Evolutionary conservation across 2,113 vertebrate species (phyloP), one percentile per base, ranked within the genome.

Genomic region (Pitta sordida): DNA sequence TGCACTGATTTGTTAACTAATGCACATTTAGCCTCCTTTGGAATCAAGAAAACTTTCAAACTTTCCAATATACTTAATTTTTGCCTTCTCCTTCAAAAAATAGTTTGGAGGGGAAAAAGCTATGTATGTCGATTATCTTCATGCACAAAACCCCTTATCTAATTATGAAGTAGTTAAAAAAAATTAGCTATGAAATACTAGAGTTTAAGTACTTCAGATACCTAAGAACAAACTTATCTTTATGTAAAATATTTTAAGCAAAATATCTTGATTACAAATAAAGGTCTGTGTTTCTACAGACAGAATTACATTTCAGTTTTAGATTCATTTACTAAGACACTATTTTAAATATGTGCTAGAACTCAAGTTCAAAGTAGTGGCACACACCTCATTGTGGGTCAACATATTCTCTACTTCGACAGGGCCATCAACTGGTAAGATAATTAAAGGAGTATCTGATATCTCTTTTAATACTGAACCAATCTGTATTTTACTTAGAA

Each of bases 391-490:
- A 93, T 98, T 99, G 60, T 70, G 43, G 7, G 83, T 27, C 82
- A 99, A 70, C 65, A 99, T 97, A 48, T 97, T 86, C 67, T 98
- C 96, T 48, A 98, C 64, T 91, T 84, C 88, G 16, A 88, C 83
- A 21, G 98, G 59, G 32, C 77, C 69, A 30, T 94, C 88, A 51
- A 94, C 97, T 11, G 98, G 97, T 53, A 99, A 97, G 46, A 96
- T 90, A 88, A 98, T 90, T 74, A 99, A 88, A 75, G 98, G 64
- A 1, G 97, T 98, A 80, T 94, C 94, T 69, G 98, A 97, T 90
- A 99, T 98, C 63, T 98, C 98, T 78, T 97, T 94, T 52, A 99
- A 95, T 78, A 98, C 90, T 37, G 95, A 93, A 48, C 98, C 97
- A 93, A 99, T 98, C 27, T 88, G 94, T 70, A 97, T 97, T 22